Base-by-base conservation (phyloP, 2,797 vertebrate genomes). In the Gallinago nigripennis region DNA sequence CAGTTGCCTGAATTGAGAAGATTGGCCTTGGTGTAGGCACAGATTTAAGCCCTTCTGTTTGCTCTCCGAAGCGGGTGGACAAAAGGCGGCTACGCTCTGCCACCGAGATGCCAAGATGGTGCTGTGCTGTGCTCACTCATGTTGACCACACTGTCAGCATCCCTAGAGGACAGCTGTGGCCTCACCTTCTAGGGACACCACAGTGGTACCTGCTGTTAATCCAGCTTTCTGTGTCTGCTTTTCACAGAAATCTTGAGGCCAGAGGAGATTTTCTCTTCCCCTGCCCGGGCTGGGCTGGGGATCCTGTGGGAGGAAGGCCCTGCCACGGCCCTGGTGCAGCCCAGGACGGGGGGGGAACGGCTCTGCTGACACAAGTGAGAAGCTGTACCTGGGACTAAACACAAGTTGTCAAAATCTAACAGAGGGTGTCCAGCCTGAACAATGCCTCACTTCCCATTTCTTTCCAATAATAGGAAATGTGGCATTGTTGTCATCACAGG, bases 381-480 rank as follows among this genome's bases (percentile, higher is more conserved):
- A 54, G n/a, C 73, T 50, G 37, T 53, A 54, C 31, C 15, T 3
- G 2, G 70, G 65, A 37, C 73, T 72, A 66, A 89, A 90, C 18
- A 30, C 25, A 56, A 53, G 20, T 41, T 91, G 84, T 86, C 81
- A 81, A 90, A 95, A 70, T 72, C 51, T 76, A 84, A 48, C 82
- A 76, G 72, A 81, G 79, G 25, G 33, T 76, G 41, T 89, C 80
- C 73, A 70, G 77, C 28, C 48, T 0, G 11, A 95, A 95, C 83
- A 94, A 92, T 88, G 27, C 37, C 68, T 72, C 19, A 6, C 84
- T 97, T 95, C 94, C 93, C 81, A 24, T 87, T 90, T 94, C 37
- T 57, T 37, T 81, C 64, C 86, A 81, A 6, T 73, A 82, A 76
- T 80, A 95, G 92, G 92, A 96, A 96, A 63, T 1, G 2, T 2